Conservation (phyloP, 2,797 vertebrate species). For the Martes flavigula region DNA sequence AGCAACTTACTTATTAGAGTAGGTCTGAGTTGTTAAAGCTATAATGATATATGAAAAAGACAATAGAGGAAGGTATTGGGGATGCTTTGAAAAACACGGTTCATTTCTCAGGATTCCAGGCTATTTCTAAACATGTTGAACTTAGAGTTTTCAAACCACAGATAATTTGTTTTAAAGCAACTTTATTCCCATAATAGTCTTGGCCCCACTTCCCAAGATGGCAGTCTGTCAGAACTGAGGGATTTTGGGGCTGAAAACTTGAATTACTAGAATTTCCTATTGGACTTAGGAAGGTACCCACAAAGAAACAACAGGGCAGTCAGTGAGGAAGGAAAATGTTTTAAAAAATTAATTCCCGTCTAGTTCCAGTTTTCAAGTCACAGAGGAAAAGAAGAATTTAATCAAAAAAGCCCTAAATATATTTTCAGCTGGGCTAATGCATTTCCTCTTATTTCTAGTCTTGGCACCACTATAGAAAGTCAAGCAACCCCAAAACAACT, state of each 20-base stretch:
- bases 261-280: neutral
- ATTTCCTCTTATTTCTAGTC: slow-evolving; percentile 36
- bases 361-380: slow-evolving; percentile 9
- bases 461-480: neutral
- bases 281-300: neutral
- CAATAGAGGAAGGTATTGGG: neutral
- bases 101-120: neutral
- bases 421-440: neutral
- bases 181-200: neutral
- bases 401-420: slow-evolving; percentile 16
- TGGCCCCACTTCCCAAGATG: neutral
- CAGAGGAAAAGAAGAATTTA: slow-evolving; percentile 40
- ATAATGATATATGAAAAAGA: neutral
- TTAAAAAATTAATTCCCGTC: slow-evolving; percentile 21
- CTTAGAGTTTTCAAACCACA: slow-evolving; percentile 26
- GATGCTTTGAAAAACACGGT: neutral
- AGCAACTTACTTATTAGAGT: neutral
- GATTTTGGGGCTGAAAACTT: neutral
- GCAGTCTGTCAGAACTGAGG: neutral
- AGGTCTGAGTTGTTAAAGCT: neutral
- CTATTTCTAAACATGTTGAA: slow-evolving; percentile 12
- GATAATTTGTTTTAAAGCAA: slow-evolving; percentile 39
- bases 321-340: neutral
- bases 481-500: neutral
- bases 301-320: neutral